phyloP scores from a whole-genome alignment of 2,113 vertebrate genomes.

The Cyprinodon brontotheroides region DNA sequence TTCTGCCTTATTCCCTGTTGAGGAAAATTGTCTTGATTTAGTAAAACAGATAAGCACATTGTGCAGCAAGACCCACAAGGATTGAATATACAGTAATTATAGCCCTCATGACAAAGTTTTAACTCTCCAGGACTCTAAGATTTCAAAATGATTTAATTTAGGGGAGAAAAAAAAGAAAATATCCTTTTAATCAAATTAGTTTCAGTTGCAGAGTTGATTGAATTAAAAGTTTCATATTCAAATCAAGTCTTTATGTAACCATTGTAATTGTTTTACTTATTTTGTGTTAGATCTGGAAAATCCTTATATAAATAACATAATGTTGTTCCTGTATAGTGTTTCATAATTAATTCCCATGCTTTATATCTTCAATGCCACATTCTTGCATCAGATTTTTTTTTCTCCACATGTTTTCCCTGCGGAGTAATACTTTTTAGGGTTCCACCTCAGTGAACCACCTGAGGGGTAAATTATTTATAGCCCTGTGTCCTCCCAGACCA shows the following conservation, averaged over 20 bases:
- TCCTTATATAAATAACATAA: constrained; percentile 14
- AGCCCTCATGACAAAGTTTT: constrained; percentile 10
- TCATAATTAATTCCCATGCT: constrained; percentile 27
- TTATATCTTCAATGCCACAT: constrained; percentile 33
- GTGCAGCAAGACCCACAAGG: constrained; percentile 60
- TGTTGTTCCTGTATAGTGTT: constrained; percentile 5
- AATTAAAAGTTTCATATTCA: neutral
- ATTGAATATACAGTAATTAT: neutral
- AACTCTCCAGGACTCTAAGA: neutral
- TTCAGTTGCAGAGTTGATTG: neutral
- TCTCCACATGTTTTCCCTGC: constrained; percentile 36
- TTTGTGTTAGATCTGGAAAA: neutral
- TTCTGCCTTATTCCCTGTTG: constrained; percentile 27
- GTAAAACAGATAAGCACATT: constrained; percentile 32
- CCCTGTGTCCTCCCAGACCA: constrained; percentile 48
- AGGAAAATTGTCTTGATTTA: constrained; percentile 21
- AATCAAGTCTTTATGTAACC: constrained; percentile 1
- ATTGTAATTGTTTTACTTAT: neutral
- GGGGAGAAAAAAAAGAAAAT: neutral
- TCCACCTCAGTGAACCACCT: constrained; percentile 54
- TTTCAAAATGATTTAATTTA: constrained; percentile 7
- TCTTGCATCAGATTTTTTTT: constrained; percentile 30
- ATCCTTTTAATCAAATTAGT: constrained; percentile 4
- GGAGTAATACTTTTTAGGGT: constrained; percentile 45
- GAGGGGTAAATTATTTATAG: constrained; percentile 73